Base-by-base conservation (phyloP, 2,797 vertebrate species). In the Argyrosomus regius region DNA sequence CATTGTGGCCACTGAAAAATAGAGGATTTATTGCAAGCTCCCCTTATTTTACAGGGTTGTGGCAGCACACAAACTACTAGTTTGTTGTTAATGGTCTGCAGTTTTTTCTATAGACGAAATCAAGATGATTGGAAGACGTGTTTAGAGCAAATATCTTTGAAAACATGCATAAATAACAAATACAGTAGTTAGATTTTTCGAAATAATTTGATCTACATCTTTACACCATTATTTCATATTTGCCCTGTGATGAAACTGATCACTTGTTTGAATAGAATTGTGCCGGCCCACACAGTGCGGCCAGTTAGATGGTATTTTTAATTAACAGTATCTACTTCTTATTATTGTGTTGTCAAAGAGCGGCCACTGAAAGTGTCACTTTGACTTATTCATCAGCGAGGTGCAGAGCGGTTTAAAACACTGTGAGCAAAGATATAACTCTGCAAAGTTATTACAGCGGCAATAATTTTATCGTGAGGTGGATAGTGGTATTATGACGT, bases 1-100 rank as follows among this genome's bases (percentile, higher is more conserved):
- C 83, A 80, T 59, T 64, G 77, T 80, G 84, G 82, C 75, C 82
- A 26, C 63, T 70, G 68, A 73, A 82, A 89, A 89, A 88, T 63
- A 54, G 59, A 75, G 69, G 31, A 85, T 91, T 79, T 91, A 76
- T 88, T 69, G 54, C 61, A 60, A 8, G 24, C 43, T 84, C 31
- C 49, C 49, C 48, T 86, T 84, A 69, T 87, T 91, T 85, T 83
- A 82, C 65, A 81, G 58, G 69, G 58, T 58, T 83, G 72, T 60
- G 58, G 78, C 72, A 80, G 67, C 64, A 64, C 77, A 78, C 35
- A 69, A 69, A 78, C 66, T 71, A 26, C 45, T 39, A 43, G 41
- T 74, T 82, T 76, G 54, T 52, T 75, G 71, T 72, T 58, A 17
- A 69, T 69, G 60, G 66, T 80, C 75, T 82, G 41, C 31, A 56